phyloP scores from a whole-genome alignment of 2,888 invertebrate genomes.

The Dicycla oo region DNA sequence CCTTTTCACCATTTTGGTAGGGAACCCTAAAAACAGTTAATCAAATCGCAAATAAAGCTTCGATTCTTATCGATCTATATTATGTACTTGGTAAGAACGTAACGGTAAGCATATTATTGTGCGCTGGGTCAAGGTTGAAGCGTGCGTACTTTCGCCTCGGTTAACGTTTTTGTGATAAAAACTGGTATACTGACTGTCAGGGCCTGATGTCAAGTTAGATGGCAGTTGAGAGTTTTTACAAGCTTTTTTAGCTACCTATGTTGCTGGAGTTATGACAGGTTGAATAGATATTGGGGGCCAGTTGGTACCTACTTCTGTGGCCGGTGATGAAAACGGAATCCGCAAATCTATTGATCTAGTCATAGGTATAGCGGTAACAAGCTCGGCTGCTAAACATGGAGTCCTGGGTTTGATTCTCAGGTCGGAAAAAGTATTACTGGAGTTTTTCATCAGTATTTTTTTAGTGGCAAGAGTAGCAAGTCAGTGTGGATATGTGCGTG shows the following conservation, averaged over 20 bases:
- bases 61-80: constrained; percentile 39
- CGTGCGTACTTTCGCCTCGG: constrained; percentile 56
- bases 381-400: too few relatives aligned
- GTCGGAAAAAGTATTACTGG: too few relatives aligned
- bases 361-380: too few relatives aligned
- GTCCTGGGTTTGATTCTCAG: too few relatives aligned
- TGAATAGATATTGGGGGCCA: neutral
- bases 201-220: constrained; percentile 31
- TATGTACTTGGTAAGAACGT: constrained; percentile 30
- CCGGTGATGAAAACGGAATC: too few relatives aligned
- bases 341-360: too few relatives aligned
- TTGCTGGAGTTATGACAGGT: neutral
- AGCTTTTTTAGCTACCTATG: constrained; percentile 2
- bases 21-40: too few relatives aligned
- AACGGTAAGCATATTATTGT: constrained; percentile 26
- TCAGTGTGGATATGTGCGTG: too few relatives aligned
- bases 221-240: constrained; percentile 7
- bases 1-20: too few relatives aligned
- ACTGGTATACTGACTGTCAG: constrained; percentile 22
- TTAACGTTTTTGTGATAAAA: constrained; percentile 45
- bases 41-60: constrained; percentile 28
- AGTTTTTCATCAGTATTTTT: too few relatives aligned
- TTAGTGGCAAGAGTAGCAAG: too few relatives aligned
- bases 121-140: constrained; percentile 46
- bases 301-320: too few relatives aligned